These are phyloP conservation scores for Colletes collaris DNA, from an alignment of 2,888 invertebrate genomes.

Conservation along the genomic window DNA sequence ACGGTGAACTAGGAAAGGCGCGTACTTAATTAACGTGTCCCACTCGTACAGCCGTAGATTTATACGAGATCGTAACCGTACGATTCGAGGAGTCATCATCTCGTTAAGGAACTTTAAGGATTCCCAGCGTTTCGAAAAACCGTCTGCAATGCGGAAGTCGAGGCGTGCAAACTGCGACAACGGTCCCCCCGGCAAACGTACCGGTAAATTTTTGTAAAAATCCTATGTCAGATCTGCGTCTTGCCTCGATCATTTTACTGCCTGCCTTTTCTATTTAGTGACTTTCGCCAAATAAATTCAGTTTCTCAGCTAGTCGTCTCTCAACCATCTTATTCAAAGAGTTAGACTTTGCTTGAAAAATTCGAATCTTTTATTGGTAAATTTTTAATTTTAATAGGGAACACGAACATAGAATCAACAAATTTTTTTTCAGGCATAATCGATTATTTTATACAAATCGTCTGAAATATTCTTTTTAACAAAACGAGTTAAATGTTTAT, in stretches of 20 bases:
- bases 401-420: no score
- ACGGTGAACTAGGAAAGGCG: conserved; percentile 59
- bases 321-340: no score
- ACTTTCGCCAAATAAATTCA: no score
- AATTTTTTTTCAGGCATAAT: no score
- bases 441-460: no score
- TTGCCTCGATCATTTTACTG: background rate
- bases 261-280: no score
- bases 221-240: conserved; percentile 1
- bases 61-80: conserved; percentile 60
- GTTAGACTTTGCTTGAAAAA: no score
- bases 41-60: conserved; percentile 51
- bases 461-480: no score
- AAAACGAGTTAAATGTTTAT: no score
- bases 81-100: conserved; percentile 57
- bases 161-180: conserved; percentile 14
- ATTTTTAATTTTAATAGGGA: no score
- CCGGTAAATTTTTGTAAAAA: conserved; percentile 37
- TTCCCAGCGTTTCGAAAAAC: conserved; percentile 43
- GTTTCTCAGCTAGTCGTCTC: no score
- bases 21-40: conserved; percentile 67
- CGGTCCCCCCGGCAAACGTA: conserved; percentile 6
- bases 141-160: conserved; percentile 51
- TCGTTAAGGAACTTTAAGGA: conserved; percentile 62
- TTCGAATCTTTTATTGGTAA: no score